phyloP scores from a whole-genome alignment of 2,797 vertebrate genomes.

The Lophura swinhoii region DNA sequence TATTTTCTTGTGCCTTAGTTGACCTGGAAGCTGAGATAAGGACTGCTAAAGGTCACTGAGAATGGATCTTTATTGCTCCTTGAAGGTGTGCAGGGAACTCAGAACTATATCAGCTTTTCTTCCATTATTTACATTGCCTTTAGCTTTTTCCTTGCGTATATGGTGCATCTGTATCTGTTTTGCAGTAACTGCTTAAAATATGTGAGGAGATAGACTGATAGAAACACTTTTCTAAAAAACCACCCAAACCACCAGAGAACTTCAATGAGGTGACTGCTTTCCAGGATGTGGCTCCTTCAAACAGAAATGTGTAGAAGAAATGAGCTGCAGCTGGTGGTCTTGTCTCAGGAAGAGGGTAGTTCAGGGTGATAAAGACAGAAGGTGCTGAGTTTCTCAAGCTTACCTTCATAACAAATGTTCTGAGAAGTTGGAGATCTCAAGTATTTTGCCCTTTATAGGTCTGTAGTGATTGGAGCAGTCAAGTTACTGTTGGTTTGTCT shows the following conservation, averaged over 20 bases:
- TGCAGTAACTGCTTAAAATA: not conserved
- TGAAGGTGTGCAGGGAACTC: not conserved
- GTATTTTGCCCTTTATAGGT: not conserved
- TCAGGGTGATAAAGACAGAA: not conserved
- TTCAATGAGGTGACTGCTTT: accelerated
- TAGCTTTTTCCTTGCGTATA: not conserved
- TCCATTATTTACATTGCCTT: accelerated
- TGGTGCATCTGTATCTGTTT: accelerated
- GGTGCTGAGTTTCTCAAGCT: not conserved
- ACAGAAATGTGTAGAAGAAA: not conserved
- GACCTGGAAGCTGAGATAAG: accelerated
- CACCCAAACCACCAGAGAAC: accelerated
- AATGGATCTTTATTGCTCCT: not conserved
- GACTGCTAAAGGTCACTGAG: not conserved
- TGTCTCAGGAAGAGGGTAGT: not conserved
- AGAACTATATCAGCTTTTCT: not conserved
- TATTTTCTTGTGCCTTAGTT: not conserved
- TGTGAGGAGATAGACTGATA: not conserved
- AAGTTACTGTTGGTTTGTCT: not conserved
- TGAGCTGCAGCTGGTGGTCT: accelerated
- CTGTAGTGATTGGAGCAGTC: accelerated
- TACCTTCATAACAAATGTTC: accelerated
- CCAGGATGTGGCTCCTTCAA: not conserved
- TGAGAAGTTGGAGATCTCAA: not conserved
- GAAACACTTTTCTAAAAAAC: accelerated